phyloP scores from a whole-genome alignment of 2,113 vertebrate species.

The Coptodon rendalli region DNA sequence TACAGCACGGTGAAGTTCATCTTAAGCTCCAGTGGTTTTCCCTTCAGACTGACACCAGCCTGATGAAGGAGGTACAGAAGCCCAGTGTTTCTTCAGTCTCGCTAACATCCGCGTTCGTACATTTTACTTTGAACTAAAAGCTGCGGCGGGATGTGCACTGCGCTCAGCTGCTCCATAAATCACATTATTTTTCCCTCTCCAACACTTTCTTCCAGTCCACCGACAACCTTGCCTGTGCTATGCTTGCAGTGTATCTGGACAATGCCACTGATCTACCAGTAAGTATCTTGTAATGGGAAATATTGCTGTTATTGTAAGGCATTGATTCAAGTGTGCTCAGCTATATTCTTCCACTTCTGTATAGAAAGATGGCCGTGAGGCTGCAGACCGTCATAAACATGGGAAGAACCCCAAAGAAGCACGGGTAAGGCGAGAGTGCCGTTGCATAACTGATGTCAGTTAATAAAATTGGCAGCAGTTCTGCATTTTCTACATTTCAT shows the following conservation, averaged over 20 bases:
- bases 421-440: slow-evolving; percentile 68
- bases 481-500: not conserved
- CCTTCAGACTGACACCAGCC: slow-evolving; percentile 68
- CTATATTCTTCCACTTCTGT: not conserved
- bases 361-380: slow-evolving; percentile 86
- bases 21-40: slow-evolving; percentile 90
- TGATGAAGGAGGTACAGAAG: slow-evolving; percentile 52
- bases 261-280: slow-evolving; percentile 87
- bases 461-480: not conserved
- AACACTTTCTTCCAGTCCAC: slow-evolving; percentile 61
- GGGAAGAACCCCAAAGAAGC: slow-evolving; percentile 72
- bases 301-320: not conserved
- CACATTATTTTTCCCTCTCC: not conserved
- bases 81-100: not conserved
- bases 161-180: not conserved
- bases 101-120: not conserved
- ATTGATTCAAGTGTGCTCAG: not conserved
- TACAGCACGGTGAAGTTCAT: slow-evolving; percentile 76
- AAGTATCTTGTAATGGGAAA: slow-evolving; percentile 52
- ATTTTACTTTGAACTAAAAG: not conserved
- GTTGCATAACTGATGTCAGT: not conserved
- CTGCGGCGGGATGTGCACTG: not conserved
- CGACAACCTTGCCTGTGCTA: slow-evolving; percentile 77
- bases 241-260: slow-evolving; percentile 90
- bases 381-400: slow-evolving; percentile 79